Percentiles rank a stretch among this genome's conserved stretches.
phyloP scores from a whole-genome alignment of 2,888 invertebrate genomes.

The Acheta domesticus region DNA sequence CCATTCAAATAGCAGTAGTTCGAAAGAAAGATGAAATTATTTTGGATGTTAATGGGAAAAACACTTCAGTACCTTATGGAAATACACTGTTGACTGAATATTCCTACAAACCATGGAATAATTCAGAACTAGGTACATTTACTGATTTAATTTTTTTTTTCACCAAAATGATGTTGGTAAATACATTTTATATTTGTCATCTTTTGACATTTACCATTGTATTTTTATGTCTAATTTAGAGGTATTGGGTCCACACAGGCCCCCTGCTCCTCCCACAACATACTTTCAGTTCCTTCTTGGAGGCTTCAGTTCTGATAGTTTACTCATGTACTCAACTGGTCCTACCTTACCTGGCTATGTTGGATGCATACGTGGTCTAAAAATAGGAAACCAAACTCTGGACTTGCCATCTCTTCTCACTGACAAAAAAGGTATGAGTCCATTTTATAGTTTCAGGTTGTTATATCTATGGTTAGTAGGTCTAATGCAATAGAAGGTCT shows the following conservation, averaged over 20 bases:
- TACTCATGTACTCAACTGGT: constrained; percentile 56
- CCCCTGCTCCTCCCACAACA: constrained; percentile 83
- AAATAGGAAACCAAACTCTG: constrained; percentile 77
- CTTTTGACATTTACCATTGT: not conserved
- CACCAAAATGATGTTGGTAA: not conserved
- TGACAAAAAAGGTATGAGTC: constrained; percentile 43
- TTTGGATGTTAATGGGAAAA: constrained; percentile 76
- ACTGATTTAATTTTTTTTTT: constrained; percentile 33
- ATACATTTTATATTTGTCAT: not conserved
- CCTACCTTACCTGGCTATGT: constrained; percentile 63
- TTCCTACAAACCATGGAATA: constrained; percentile 81
- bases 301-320: constrained; percentile 74
- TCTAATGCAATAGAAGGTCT: too few species aligned
- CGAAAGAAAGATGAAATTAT: constrained; percentile 69
- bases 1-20: constrained; percentile 83
- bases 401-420: constrained; percentile 70
- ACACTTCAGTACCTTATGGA: constrained; percentile 65
- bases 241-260: constrained; percentile 81
- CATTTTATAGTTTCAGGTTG: too few species aligned
- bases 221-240: constrained; percentile 53
- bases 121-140: constrained; percentile 68
- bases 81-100: constrained; percentile 70
- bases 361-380: constrained; percentile 81
- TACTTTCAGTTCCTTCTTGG: constrained; percentile 84
- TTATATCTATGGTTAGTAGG: too few species aligned